Percentiles rank a stretch among this genome's conserved stretches.
Evolutionary conservation across 2,113 vertebrate species (phyloP).

Genomic region (Dasyprocta punctata): DNA sequence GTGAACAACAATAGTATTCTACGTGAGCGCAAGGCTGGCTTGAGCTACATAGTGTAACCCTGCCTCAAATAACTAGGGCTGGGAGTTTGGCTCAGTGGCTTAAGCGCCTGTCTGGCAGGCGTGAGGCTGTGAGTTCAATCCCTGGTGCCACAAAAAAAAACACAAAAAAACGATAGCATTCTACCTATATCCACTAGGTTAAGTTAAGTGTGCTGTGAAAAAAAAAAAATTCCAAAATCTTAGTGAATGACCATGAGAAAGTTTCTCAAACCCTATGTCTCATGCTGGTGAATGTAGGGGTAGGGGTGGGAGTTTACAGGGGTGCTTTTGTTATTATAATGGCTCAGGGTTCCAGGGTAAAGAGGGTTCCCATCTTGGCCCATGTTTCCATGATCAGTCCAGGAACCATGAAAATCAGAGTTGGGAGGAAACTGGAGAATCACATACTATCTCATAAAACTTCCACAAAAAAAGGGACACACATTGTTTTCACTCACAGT

Average conservation of each 20-base stretch:
- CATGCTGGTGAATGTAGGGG: not conserved
- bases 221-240: not conserved
- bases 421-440: not conserved
- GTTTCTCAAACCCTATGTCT: not conserved
- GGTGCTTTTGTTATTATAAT: no score
- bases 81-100: no score
- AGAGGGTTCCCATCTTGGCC: not conserved
- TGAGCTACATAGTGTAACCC: no score
- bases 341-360: not conserved
- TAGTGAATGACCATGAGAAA: not conserved
- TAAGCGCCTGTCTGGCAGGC: no score
- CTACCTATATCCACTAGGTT: not conserved
- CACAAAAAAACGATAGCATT: not conserved
- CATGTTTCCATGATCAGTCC: not conserved
- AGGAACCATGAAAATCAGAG: not conserved
- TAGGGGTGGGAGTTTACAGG: no score
- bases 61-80: no score
- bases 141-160: no score
- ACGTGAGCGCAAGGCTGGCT: no score
- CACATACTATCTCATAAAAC: not conserved
- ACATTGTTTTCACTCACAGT: no score
- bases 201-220: not conserved
- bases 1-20: not conserved
- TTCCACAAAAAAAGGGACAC: not conserved
- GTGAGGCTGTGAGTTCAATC: no score